Base-by-base conservation (phyloP, 2,888 invertebrate genomes). In the Vanessa cardui region DNA sequence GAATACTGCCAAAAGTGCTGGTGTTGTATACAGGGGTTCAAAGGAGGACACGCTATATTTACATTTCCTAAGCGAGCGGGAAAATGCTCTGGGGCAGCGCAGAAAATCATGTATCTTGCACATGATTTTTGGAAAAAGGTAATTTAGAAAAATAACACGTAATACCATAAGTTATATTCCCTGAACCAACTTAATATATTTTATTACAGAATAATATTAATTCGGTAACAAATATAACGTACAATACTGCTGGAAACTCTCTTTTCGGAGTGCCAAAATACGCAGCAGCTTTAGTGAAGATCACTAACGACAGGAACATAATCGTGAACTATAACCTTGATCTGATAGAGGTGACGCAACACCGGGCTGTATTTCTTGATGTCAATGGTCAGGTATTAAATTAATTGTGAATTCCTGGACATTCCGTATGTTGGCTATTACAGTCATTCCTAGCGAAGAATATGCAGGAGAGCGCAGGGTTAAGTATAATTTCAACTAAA, bases 81-180 rank as follows among this genome's bases (percentile, higher is more conserved):
- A 9, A 99, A 99, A 86, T 99, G 99, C 88, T 96, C 99, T 0
- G 99, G 99, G 0, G 99, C 99, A 0, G 98, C 99, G 6, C 98
- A 99, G 88, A 99, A 99, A 91, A 97, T 99, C 73, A 95, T 96
- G 89, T 99, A 98, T 83, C 93, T 99, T 6, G 94, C 97, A 15
- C 99, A 99, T 74, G 96, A 98, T 78, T 96, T 95, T 84, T 95
- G 98, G 81, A 94, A 95, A 80, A 95, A 94, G 89, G 98, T 97
- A 33, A 15, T 33, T 68, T 9, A 60, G 9, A 18, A 9, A 6
- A 7, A 2, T 49, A 18, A 20, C 16, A 46, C 26, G 21, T 15
- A 26, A 52, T 21, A 21, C 9, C 9, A 9, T 26, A 18, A 44
- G 0, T 39, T 44, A 33, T 39, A 39, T 12, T 2, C 12, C 0